Base-by-base conservation (phyloP, 2,888 invertebrate genomes). In the Machimus atricapillus region DNA sequence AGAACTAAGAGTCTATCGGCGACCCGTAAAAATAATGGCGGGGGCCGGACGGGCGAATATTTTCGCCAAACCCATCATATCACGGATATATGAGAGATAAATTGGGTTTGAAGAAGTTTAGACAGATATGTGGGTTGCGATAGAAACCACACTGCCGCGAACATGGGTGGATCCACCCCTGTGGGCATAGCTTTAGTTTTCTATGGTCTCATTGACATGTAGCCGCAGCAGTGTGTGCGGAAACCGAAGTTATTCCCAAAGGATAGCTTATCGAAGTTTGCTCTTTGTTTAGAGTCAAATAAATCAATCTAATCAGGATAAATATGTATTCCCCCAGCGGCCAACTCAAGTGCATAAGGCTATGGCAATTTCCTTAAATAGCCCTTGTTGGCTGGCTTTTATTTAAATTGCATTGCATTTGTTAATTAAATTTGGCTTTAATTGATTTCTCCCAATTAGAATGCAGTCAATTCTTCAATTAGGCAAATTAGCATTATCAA, bases 211-310 rank as follows among this genome's bases (percentile, higher is more conserved):
- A 74, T 73, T 85, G 85, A 85, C 85, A 85, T 74, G 73, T 46
- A 85, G 31, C 43, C 27, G 66, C 66, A 85, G 43, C 31, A 23
- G 46, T 46, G 31, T 74, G 46, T 27, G 23, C 2, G 58, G 74
- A 74, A 74, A 31, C 74, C 43, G 31, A 85, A 85, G 43, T 85
- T 85, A 74, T 74, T 58, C 85, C 58, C 85, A 74, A 27, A 74
- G 85, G 85, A 85, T 85, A 85, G 85, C 85, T 85, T 85, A 85
- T 85, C 85, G 85, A 85, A 85, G 85, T 85, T 85, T 85, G 85
- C 74, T 74, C 85, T 85, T 85, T 85, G 85, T 85, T 85, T 85
- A 85, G 85, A 85, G 85, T 85, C 85, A 85, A 85, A 85, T 85
- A 85, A 85, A 85, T 85, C 85, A 85, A 85, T 85, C 85, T 85